Evolutionary conservation across 2,797 vertebrate species (phyloP).

Genomic region (Peromyscus attwateri): DNA sequence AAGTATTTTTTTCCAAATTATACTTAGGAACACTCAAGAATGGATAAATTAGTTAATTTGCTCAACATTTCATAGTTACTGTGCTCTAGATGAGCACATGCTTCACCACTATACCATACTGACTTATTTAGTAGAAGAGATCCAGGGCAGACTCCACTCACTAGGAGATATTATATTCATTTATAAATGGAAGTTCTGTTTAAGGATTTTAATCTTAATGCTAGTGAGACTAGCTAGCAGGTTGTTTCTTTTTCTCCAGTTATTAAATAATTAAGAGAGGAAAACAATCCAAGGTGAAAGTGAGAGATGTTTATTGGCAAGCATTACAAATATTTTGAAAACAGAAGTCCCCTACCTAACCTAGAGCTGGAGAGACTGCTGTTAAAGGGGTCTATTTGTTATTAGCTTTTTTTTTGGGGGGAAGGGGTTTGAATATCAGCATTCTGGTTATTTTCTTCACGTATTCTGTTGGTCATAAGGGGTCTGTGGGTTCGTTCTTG

Average conservation of each 20-base stretch:
- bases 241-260: neutral
- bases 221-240: neutral
- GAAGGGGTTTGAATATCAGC: neutral
- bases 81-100: neutral
- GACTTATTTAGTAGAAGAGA: neutral
- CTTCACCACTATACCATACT: neutral
- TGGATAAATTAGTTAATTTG: neutral
- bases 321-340: neutral
- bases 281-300: neutral
- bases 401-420: too few relatives aligned
- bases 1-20: neutral
- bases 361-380: neutral
- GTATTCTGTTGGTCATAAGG: neutral
- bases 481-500: fast-evolving
- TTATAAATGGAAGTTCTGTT: neutral
- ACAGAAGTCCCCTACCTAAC: neutral
- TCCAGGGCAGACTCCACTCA: neutral
- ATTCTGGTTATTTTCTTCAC: neutral
- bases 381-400: neutral
- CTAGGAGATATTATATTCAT: neutral
- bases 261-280: neutral
- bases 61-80: neutral
- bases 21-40: neutral
- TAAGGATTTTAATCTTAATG: neutral
- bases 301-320: neutral